Evolutionary conservation across 2,797 vertebrate species (phyloP).

Genomic region (Falco biarmicus): DNA sequence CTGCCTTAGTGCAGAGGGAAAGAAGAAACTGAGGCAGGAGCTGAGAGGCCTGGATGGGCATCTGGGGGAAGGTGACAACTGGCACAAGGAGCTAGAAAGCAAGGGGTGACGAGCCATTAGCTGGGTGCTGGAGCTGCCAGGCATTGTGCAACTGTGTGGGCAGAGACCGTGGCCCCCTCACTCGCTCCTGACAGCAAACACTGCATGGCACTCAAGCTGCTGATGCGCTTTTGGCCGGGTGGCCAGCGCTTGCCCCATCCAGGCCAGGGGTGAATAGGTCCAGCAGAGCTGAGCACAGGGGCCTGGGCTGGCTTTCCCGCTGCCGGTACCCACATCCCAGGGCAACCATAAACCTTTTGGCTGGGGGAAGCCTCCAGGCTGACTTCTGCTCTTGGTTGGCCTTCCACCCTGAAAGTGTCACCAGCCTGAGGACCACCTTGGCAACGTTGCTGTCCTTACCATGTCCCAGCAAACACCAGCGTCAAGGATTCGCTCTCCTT

Average conservation of each 20-base stretch:
- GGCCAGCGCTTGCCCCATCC: background rate
- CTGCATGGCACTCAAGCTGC: rapidly evolving
- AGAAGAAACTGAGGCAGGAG: background rate
- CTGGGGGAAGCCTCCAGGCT: background rate
- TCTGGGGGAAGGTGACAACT: background rate
- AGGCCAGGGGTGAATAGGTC: background rate
- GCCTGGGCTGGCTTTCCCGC: background rate
- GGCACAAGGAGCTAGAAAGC: background rate
- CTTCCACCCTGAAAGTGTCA: background rate
- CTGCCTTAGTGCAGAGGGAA: background rate
- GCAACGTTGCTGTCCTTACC: background rate
- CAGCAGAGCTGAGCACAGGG: background rate
- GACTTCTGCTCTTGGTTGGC: background rate
- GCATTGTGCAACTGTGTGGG: rapidly evolving
- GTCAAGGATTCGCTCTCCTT: background rate
- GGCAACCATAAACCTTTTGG: background rate
- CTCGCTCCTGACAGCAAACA: background rate
- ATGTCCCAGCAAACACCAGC: background rate
- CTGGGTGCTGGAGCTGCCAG: rapidly evolving
- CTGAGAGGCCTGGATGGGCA: rapidly evolving
- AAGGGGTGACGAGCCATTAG: background rate
- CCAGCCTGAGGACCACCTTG: background rate
- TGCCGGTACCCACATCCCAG: background rate
- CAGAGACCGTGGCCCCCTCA: background rate
- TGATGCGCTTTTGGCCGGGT: rapidly evolving